Evolutionary conservation across 2,888 invertebrate species (phyloP), one percentile per base, ranked within the genome.

Genomic region (Stenichneumon culpator): DNA sequence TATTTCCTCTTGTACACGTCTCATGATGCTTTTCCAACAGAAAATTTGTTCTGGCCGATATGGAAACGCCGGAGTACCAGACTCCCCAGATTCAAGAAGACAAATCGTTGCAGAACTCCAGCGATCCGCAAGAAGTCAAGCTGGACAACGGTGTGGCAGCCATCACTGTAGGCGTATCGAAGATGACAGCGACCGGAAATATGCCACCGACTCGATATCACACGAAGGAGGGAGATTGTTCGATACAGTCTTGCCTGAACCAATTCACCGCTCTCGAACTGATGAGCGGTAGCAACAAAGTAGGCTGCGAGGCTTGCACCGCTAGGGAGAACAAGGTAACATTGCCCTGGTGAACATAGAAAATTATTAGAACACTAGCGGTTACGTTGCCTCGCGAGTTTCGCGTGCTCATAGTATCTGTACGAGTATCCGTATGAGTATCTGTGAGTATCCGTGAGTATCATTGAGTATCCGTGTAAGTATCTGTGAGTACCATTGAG

Each of bases 251-350:
- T 0, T 99, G 99, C 93, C 96, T 99, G 75, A 97, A 97, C 91
- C 98, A 98, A 93, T 99, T 99, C 94, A 99, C 98, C 0, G 97
- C 97, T 0, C 95, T 97, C 19, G 99, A 99, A 93, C 94, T 98
- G 25, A 96, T 99, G 94, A 97, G 97, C 0, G 99, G 98, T 0
- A 97, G 97, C 93, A 99, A 99, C 94, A 98, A 97, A 94, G 99
- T 99, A 69, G 97, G 97, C 79, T 99, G 99, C 94, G 98, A 98
- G 91, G 96, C 96, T 67, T 99, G 99, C 94, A 98, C 98, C 0
- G 96, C 96, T 87, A 94, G 96, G n/a, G 95, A 95, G 86, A 96
- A 96, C 88, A 93, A 94, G 93, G 94, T 94, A 89, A 87, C 65
- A 16, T 9, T 36, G 57, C 52, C 1, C 5, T 19, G 44, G n/a